Conservation (phyloP, 2,888 invertebrate genomes). For the Petrolisthes cinctipes region DNA sequence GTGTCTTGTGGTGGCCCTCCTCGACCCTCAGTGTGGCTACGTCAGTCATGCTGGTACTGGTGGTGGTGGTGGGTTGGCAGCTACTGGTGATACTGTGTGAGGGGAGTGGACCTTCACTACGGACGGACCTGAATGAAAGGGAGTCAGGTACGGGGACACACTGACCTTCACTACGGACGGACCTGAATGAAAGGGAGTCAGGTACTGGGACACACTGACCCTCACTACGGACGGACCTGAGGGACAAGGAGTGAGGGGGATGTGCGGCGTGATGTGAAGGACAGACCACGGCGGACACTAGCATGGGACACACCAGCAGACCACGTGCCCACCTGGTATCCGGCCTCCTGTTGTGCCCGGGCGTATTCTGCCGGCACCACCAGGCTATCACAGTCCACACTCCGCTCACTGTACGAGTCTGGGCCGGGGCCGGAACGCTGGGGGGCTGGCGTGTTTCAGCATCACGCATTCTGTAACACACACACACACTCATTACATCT, state of each 20-base stretch:
- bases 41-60: constrained; percentile 34
- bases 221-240: constrained; percentile 60
- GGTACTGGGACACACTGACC: not conserved
- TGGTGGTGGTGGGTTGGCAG: not conserved
- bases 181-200: not conserved
- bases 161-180: not conserved
- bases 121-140: not conserved
- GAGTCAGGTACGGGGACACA: not conserved
- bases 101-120: no score
- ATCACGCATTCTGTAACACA: constrained; percentile 40
- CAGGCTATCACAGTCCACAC: constrained; percentile 62
- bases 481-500: not conserved
- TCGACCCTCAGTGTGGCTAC: constrained; percentile 23
- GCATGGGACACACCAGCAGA: constrained; percentile 55
- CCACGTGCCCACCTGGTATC: constrained; percentile 57
- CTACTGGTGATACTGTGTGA: no score
- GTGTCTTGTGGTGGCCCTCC: not conserved
- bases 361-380: constrained; percentile 47
- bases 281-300: constrained; percentile 60
- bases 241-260: constrained; percentile 51
- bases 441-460: constrained; percentile 64
- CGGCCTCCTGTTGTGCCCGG: constrained; percentile 45
- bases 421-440: constrained; percentile 26
- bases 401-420: constrained; percentile 57
- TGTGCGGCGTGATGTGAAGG: constrained; percentile 51